Evolutionary conservation across 2,888 invertebrate species (phyloP).

Genomic region (Apodemia arnacis): DNA sequence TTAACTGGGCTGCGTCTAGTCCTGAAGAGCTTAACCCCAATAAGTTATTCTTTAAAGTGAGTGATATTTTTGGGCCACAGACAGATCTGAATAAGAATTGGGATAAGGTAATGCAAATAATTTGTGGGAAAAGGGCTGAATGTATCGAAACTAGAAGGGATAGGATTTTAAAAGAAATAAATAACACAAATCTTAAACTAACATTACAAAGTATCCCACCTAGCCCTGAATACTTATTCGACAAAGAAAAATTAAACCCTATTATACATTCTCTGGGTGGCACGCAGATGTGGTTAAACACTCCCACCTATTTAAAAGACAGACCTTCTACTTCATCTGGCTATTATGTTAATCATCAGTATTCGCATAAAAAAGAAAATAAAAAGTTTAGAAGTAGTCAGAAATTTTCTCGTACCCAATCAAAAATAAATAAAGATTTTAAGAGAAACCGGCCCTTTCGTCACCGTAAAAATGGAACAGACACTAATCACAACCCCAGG

Average conservation of each 20-base stretch:
- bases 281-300: constrained; percentile 24
- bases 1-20: constrained; percentile 19
- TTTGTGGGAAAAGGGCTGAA: constrained; percentile 40
- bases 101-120: constrained; percentile 29
- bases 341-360: background rate
- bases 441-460: background rate
- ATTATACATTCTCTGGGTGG: constrained; percentile 32
- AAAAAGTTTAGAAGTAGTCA: background rate
- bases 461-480: background rate
- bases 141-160: constrained; percentile 34
- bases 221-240: constrained; percentile 28
- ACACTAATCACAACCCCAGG: background rate
- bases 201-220: constrained; percentile 23
- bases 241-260: constrained; percentile 14
- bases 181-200: background rate
- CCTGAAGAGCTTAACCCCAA: constrained; percentile 3
- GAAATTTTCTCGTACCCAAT: background rate
- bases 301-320: constrained; percentile 27
- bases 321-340: background rate
- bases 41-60: constrained; percentile 14
- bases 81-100: constrained; percentile 12
- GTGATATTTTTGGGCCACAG: constrained; percentile 11
- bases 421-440: background rate
- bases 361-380: background rate
- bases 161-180: constrained; percentile 39